These are phyloP conservation scores for Troides helena DNA, from an alignment of 2,888 invertebrate species.

Conservation along the genomic window DNA sequence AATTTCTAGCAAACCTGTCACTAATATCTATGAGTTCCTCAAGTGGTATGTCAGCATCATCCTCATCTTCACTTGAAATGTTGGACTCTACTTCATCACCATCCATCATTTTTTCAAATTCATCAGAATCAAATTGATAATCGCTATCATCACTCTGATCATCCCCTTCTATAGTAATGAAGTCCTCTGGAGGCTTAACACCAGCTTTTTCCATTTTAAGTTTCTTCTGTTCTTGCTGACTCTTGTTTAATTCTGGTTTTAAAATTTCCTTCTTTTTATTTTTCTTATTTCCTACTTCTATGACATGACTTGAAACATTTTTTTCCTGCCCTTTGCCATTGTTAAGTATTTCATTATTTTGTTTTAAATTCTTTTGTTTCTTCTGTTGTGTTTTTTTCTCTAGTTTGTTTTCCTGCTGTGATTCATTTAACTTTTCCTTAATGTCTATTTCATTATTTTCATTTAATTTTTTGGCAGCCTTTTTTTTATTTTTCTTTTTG, in stretches of 20 bases:
- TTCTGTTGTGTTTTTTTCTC: conserved; percentile 33
- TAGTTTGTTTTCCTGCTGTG: conserved; percentile 30
- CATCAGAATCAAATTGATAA: conserved; percentile 65
- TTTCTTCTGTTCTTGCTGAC: conserved; percentile 50
- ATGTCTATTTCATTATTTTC: conserved; percentile 26
- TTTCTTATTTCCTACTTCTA: conserved; percentile 30
- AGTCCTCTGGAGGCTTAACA: conserved; percentile 53
- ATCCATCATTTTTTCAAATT: conserved; percentile 57
- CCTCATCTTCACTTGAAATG: conserved; percentile 37
- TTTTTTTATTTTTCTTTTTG: conserved; percentile 29
- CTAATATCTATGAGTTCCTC: conserved; percentile 36
- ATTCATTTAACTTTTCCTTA: not conserved
- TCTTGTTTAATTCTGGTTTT: conserved; percentile 37
- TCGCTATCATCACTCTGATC: conserved; percentile 55
- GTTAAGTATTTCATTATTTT: conserved; percentile 28
- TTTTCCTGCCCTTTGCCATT: conserved; percentile 5
- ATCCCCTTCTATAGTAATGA: conserved; percentile 48
- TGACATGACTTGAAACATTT: conserved; percentile 23
- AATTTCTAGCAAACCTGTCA: conserved; percentile 18
- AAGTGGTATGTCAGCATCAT: conserved; percentile 33
- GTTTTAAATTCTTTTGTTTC: conserved; percentile 31
- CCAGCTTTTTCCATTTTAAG: conserved; percentile 50
- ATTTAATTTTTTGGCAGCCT: conserved; percentile 33
- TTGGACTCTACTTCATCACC: conserved; percentile 44
- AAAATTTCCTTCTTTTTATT: conserved; percentile 20